Base-by-base conservation (phyloP, 2,888 invertebrate species). In the Melanostoma scalare region DNA sequence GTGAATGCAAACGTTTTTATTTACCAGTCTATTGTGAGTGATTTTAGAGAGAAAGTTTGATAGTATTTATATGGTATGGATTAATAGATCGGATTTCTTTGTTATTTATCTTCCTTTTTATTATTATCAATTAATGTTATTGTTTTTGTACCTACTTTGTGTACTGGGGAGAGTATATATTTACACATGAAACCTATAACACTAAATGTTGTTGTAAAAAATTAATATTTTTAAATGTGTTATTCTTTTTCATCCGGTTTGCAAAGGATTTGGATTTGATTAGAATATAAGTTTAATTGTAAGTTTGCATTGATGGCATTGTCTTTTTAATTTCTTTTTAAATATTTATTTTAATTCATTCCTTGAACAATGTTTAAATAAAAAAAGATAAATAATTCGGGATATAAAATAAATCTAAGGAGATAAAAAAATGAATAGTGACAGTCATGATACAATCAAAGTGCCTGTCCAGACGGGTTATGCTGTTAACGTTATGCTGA, bases 181-280 rank as follows among this genome's bases (percentile, higher is more conserved):
- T 84, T 84, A 84, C 79, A 84, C 50, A 75, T 84, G 79, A 84
- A 84, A 84, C 82, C 82, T 84, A 84, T 63, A 50, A 38, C 44
- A 46, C 71, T 77, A 77, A 77, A 81, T 50, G 20, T 75, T 75
- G 33, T 75, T 56, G 67, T 53, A 56, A 36, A 65, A 68, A 69
- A 75, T 60, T 40, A 48, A 50, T 60, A 36, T 46, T 53, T 50
- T 53, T n/a, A 2, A 3, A 30, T 63, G 38, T 69, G 40, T 80
- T 50, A 61, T 56, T 40, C 20, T 65, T 33, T 10, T 40, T 50
- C 5, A 53, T 46, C 53, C 9, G 65, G 60, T 61, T 44, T 65
- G 35, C 38, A 60, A 67, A 52, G n/a, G 48, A 6, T 65, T 74
- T 46, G 52, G n/a, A 42, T 60, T 55, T 42, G 30, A 35, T 55